A percentile compares a stretch with the other conserved stretches of the same genome.
phyloP scores from a whole-genome alignment of 2,888 invertebrate species.

The Folsomia candida region DNA sequence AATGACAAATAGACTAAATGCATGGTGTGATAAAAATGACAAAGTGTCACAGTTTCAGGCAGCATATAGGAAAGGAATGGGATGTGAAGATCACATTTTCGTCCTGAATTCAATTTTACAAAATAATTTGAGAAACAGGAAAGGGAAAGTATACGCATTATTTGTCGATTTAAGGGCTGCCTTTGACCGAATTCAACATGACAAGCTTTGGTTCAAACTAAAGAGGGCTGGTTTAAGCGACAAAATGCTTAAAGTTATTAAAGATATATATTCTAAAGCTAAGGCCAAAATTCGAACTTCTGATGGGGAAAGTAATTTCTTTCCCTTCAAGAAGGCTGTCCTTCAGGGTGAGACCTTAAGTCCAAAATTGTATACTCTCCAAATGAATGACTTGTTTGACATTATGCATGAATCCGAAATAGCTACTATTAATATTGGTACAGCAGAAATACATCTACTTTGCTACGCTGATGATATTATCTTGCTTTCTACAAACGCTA shows the following conservation, averaged over 20 bases:
- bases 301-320: neutral
- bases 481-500: constrained; percentile 2
- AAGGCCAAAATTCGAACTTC: constrained; percentile 1
- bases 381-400: constrained; percentile 11
- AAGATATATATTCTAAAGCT: constrained; percentile 3
- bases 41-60: constrained; percentile 11
- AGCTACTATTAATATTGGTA: constrained; percentile 4
- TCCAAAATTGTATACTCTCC: constrained; percentile 6
- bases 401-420: neutral
- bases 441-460: constrained; percentile 9
- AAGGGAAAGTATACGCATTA: constrained; percentile 12
- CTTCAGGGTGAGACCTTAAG: constrained; percentile 13
- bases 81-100: constrained; percentile 20
- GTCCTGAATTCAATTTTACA: constrained; percentile 8
- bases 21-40: neutral
- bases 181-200: constrained; percentile 12
- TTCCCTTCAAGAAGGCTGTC: neutral
- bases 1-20: neutral
- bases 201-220: neutral
- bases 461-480: constrained; percentile 29
- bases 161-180: constrained; percentile 19
- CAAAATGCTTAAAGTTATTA: constrained; percentile 11
- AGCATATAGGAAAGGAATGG: constrained; percentile 11
- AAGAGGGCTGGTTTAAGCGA: constrained; percentile 1
- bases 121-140: neutral